A percentile compares a stretch with the other conserved stretches of the same genome.
Conservation (phyloP, 2,797 vertebrate genomes). For the Anguilla pacifica region DNA sequence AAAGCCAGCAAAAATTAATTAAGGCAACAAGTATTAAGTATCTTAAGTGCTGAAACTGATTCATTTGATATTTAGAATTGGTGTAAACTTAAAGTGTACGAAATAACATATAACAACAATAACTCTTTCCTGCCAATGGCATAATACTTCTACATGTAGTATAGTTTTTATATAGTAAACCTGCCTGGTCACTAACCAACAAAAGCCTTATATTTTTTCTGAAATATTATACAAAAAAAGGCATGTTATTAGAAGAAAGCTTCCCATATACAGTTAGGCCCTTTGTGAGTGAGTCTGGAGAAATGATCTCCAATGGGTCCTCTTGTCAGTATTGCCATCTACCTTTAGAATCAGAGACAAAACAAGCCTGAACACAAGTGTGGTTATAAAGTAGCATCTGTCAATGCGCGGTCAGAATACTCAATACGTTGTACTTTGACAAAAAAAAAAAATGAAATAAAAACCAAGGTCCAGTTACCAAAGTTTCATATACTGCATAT, state of each 20-base stretch:
- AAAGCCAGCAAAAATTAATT: constrained; percentile 59
- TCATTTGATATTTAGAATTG: constrained; percentile 47
- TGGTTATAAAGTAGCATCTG: constrained; percentile 10
- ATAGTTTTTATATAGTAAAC: constrained; percentile 66
- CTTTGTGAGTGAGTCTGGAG: not conserved
- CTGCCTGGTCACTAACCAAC: constrained; percentile 64
- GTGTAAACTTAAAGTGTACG: constrained; percentile 55
- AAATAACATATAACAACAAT: not conserved
- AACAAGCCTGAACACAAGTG: constrained; percentile 36
- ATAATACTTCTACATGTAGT: constrained; percentile 66
- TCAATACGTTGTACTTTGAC: constrained; percentile 27
- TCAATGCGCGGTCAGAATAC: not conserved
- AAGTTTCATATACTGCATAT: not conserved
- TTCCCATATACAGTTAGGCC: constrained; percentile 14
- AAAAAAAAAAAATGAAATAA: constrained; percentile 1
- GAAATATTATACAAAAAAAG: constrained; percentile 16
- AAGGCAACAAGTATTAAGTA: constrained; percentile 68
- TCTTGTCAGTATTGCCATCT: constrained; percentile 69
- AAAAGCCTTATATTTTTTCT: constrained; percentile 62
- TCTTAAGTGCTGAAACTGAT: constrained; percentile 75
- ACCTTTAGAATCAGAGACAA: constrained; percentile 33
- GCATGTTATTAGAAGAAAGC: constrained; percentile 14
- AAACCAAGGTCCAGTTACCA: constrained; percentile 7
- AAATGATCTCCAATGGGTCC: not conserved
- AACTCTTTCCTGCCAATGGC: constrained; percentile 49